Evolutionary conservation across 2,797 vertebrate genomes (phyloP).

Genomic region (Vultur gryphus): DNA sequence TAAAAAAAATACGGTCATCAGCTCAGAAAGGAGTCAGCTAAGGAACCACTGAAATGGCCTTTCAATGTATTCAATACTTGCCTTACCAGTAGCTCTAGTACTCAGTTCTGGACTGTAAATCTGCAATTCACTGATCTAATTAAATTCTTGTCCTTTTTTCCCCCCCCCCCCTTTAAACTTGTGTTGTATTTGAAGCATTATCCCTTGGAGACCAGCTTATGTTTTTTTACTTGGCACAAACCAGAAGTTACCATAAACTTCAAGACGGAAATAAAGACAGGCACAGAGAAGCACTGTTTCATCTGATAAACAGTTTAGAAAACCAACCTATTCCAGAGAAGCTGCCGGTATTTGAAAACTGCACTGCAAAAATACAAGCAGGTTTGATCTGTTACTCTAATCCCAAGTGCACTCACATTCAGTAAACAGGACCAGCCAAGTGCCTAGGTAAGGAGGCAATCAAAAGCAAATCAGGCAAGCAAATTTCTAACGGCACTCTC

Average conservation of each 20-base stretch:
- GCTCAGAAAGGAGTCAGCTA: background rate
- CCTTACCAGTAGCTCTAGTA: background rate
- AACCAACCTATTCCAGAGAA: background rate
- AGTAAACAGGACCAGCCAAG: background rate
- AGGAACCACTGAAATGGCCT: background rate
- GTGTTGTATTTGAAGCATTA: background rate
- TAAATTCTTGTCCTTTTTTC: background rate
- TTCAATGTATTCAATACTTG: background rate
- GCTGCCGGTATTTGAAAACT: background rate
- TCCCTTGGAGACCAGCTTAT: background rate
- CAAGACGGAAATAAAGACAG: background rate
- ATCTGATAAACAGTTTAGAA: background rate
- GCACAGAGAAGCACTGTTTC: background rate
- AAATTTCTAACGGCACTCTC: rapidly evolving
- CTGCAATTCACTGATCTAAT: background rate
- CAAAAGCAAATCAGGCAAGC: background rate
- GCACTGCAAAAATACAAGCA: background rate
- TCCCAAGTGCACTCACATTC: background rate
- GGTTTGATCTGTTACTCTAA: background rate
- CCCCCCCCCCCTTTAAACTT: background rate
- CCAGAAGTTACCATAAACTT: background rate
- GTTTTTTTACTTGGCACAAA: background rate
- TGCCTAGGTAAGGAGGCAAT: background rate
- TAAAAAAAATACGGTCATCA: rapidly evolving
- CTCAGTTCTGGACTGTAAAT: background rate